Evolutionary conservation across 2,888 invertebrate species (phyloP).

Genomic region (Phania funesta): DNA sequence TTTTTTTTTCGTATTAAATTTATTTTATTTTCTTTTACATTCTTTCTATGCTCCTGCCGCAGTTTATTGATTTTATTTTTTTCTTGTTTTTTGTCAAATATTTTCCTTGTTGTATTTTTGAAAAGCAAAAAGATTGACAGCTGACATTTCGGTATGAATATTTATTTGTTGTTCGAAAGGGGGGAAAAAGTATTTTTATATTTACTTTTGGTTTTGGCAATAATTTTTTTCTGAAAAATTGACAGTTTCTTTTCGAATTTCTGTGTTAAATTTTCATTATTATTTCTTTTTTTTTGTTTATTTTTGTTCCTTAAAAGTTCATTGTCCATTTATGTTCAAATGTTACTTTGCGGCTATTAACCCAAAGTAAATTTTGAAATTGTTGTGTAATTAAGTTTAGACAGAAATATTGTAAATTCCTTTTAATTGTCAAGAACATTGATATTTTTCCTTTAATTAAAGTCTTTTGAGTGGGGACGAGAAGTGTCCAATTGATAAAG

Average conservation of each 20-base stretch:
- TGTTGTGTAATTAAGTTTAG: neutral
- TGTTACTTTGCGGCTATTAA: neutral
- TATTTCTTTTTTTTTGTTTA: neutral
- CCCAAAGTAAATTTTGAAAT: neutral
- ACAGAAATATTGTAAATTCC: neutral
- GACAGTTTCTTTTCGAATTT: conserved; percentile 45
- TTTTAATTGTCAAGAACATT: conserved; percentile 14
- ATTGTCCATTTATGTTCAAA: conserved; percentile 17
- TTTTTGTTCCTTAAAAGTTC: conserved; percentile 20
- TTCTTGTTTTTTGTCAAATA: conserved; percentile 11
- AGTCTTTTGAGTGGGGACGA: neutral
- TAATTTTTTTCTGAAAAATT: conserved; percentile 48
- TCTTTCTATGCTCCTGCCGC: conserved; percentile 15
- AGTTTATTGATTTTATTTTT: conserved; percentile 48
- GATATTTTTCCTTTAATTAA: conserved; percentile 18
- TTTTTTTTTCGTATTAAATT: neutral
- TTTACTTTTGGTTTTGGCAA: conserved; percentile 12
- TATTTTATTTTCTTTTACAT: conserved; percentile 12
- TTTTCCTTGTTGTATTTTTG: conserved; percentile 44
- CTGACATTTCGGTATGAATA: conserved; percentile 67
- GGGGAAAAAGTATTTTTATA: neutral
- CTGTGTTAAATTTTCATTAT: neutral
- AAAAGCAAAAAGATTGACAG: conserved; percentile 66
- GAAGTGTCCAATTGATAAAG: conserved; percentile 3
- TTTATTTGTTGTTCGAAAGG: conserved; percentile 55